Percentiles rank a stretch among this genome's conserved stretches.
phyloP scores from a whole-genome alignment of 2,113 vertebrate genomes.

The Proterorhinus semilunaris region DNA sequence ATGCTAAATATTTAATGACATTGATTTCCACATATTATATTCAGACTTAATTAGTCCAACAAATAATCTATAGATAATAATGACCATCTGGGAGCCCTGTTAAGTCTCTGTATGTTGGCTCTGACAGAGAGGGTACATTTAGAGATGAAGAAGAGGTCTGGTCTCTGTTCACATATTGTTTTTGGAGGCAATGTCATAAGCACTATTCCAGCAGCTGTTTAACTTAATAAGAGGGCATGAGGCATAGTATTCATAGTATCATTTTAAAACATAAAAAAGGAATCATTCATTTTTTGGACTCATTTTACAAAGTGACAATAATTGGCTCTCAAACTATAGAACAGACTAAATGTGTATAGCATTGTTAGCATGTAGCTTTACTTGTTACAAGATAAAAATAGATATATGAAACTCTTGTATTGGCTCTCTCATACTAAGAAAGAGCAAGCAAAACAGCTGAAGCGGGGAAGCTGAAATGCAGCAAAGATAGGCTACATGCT shows the following conservation, averaged over 20 bases:
- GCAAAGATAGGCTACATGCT: background rate
- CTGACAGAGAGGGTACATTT: slow-evolving; percentile 63
- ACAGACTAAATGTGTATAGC: no score
- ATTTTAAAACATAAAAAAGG: background rate
- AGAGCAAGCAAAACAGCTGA: background rate
- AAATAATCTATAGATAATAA: slow-evolving; percentile 60
- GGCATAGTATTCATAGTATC: background rate
- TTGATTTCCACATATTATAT: slow-evolving; percentile 36
- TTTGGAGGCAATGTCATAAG: slow-evolving; percentile 36
- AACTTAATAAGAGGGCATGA: background rate
- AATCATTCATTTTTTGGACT: background rate
- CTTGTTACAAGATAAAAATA: no score
- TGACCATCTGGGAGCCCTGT: slow-evolving; percentile 60
- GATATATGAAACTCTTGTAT: no score
- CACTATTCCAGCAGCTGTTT: background rate
- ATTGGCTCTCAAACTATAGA: background rate
- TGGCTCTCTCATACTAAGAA: no score
- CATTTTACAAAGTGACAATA: background rate
- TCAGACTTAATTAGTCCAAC: slow-evolving; percentile 46
- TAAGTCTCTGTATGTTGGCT: slow-evolving; percentile 55
- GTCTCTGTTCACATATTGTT: slow-evolving; percentile 46
- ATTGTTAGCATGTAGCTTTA: no score
- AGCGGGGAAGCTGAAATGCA: background rate
- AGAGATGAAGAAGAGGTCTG: slow-evolving; percentile 53
- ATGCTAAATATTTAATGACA: slow-evolving; percentile 24